These are phyloP conservation scores for Aplysia californica DNA, from an alignment of 1,140 invertebrate species.

Conservation along the genomic window DNA sequence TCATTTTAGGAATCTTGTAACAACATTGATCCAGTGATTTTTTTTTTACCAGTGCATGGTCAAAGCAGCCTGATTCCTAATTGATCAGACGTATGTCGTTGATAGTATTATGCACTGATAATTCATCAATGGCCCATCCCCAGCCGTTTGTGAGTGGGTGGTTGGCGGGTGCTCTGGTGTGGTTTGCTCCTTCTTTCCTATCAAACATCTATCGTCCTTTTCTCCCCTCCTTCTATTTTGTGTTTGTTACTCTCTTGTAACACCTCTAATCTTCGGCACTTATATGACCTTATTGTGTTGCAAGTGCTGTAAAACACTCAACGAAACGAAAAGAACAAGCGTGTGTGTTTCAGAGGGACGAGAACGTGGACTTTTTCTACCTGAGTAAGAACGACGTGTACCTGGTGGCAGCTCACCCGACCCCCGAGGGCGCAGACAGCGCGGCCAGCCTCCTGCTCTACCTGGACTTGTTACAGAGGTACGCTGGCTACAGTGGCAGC, in stretches of 20 bases:
- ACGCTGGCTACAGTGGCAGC: not conserved
- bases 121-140: no score
- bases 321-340: not conserved
- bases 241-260: no score
- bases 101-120: no score
- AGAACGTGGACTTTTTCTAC: conserved; percentile 23
- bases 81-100: no score
- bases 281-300: not conserved
- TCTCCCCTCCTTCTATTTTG: not conserved
- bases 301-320: not conserved
- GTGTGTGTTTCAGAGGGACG: conserved; percentile 14
- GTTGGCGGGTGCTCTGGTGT: not conserved
- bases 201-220: not conserved
- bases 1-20: no score
- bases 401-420: conserved; percentile 6
- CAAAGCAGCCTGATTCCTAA: no score
- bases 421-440: not conserved
- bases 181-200: not conserved
- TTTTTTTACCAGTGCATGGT: no score
- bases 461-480: conserved; percentile 15
- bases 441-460: not conserved
- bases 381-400: conserved; percentile 24
- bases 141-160: no score
- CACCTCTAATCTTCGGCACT: no score
- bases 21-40: no score